Base-by-base conservation (phyloP, 2,888 invertebrate genomes). In the Cheilosia vernalis region DNA sequence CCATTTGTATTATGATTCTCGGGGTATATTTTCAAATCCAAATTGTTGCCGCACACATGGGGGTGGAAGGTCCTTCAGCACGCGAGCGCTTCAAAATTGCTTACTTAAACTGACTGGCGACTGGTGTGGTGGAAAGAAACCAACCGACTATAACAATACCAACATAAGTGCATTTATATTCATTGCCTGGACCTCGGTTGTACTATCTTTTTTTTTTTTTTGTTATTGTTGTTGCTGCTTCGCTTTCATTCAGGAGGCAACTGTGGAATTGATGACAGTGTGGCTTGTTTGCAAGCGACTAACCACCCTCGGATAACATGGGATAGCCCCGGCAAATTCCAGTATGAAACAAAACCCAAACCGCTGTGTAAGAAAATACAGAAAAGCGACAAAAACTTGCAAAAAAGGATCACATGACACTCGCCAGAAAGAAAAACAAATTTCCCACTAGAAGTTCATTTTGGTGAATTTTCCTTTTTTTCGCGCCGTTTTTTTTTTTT, bases 211-310 rank as follows among this genome's bases (percentile, higher is more conserved):
- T 37, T 37, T 21, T 63, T 24, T 44, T 74, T 61, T 61, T 44
- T 60, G 27, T 27, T 5, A 7, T 17, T 7, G 19, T 2, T 10
- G 17, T 51, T 51, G 58, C 27, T 49, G 17, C 2, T 19, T 37
- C 4, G 24, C 56, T 30, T 58, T 58, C 49, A 58, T 60, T 56
- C 53, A 60, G 44, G 53, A 55, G 61, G 61, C 51, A 73, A 61
- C 86, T 73, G 56, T 69, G 47, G 73, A 81, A 82, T 86, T 86
- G 86, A 82, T 86, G 86, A 86, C 86, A 86, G 82, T 82, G 82
- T 82, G 82, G 86, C 77, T 82, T 86, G 81, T 86, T 86, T 86
- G 81, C 82, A 67, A 73, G 73, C 51, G 72, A 53, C 55, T 56
- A 51, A 56, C 63, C 72, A 10, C 13, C 17, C 51, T 51, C 49